Conservation (phyloP, 37 sponge, comb jelly and placozoan genomes). For the Ephydatia muelleri region DNA sequence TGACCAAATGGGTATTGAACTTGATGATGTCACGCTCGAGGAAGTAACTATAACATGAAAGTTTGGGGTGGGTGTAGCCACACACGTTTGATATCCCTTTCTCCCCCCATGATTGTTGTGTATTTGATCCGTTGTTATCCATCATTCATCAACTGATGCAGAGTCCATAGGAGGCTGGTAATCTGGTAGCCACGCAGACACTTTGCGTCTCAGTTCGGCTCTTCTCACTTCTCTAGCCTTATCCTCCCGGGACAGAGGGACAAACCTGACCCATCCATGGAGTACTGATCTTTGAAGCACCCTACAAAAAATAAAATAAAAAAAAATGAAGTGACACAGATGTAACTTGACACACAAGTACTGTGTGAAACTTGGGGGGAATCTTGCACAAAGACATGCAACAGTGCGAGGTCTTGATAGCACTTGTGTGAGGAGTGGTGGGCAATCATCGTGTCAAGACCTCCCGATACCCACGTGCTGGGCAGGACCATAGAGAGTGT, state of each 20-base stretch:
- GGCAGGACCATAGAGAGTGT: too few species aligned
- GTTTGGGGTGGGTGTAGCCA: neutral
- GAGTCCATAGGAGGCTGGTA: conserved; percentile 41
- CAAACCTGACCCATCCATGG: conserved; percentile 40
- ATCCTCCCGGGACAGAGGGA: conserved; percentile 70
- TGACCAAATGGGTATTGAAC: neutral
- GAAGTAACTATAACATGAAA: neutral
- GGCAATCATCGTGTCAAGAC: too few species aligned
- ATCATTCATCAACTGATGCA: neutral
- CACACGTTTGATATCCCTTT: neutral
- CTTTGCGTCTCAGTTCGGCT: conserved; percentile 72
- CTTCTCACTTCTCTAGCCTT: conserved; percentile 46
- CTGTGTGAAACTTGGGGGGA: too few species aligned
- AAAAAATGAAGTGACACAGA: too few species aligned
- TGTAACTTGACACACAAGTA: too few species aligned
- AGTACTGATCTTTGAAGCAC: conserved; percentile 29
- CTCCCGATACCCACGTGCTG: too few species aligned
- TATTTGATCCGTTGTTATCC: neutral
- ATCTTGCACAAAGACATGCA: too few species aligned
- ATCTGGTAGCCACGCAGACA: conserved; percentile 75
- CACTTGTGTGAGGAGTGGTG: too few species aligned
- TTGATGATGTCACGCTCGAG: neutral
- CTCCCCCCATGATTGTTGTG: neutral
- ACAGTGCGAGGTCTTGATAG: too few species aligned
- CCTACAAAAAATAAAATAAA: too few species aligned